Evolutionary conservation across 2,797 vertebrate genomes (phyloP), one percentile per base, ranked within the genome.

Genomic region (Amniataba percoides): DNA sequence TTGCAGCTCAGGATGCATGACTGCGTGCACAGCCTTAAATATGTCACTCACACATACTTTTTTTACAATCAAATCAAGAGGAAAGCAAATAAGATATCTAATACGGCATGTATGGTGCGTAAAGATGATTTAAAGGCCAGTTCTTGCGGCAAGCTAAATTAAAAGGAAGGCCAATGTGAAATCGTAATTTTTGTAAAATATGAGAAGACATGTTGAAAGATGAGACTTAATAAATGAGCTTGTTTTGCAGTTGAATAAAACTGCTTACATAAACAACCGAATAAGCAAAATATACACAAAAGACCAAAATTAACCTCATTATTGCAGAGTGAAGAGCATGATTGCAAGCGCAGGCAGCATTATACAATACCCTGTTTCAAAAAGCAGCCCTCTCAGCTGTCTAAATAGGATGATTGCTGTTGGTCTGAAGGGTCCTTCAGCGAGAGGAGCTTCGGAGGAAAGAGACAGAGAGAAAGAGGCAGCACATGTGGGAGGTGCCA

Each of bases 381-480:
- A 87, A 77, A 85, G 70, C 83, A 77, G 82, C 79, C 72, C 92
- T 88, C 87, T 92, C 79, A 86, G 83, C 86, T 87, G 91, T 93
- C 89, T 92, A 93, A 95, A 95, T 89, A 87, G 90, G 89, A 93
- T 94, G 92, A 94, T 94, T 95, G 91, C 88, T 89, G 91, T 80
- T 80, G 88, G 83, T 92, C 90, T 94, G 89, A 94, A 96, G 94
- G 86, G 94, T 94, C 90, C 93, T 95, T 94, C 90, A 95, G 83
- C 19, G 65, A 91, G 87, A 90, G 88, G 89, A 86, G 90, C 86
- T 91, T 73, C 83, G 78, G 79, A 83, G 85, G 81, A 71, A 84
- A 89, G 84, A 89, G 85, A 89, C 77, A 77, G 53, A 85, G 83
- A 77, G 79, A 84, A 89, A 87, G 80, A 89, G 81, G 90, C 59